phyloP scores from a whole-genome alignment of 2,113 vertebrate genomes.

The Vanacampus margaritifer region DNA sequence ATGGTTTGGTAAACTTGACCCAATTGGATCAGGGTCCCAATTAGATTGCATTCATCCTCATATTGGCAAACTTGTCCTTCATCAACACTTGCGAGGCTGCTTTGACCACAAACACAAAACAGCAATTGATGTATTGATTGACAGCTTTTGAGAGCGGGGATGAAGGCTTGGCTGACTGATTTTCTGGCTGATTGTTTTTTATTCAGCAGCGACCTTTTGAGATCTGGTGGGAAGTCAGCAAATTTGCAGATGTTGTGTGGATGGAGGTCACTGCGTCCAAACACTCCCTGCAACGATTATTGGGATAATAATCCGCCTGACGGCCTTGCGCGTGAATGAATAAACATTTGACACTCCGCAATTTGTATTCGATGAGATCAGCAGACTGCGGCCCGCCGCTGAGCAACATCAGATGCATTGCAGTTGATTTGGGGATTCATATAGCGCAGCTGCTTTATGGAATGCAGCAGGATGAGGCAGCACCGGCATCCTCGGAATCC shows the following conservation, averaged over 20 bases:
- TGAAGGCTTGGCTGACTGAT: conserved; percentile 34
- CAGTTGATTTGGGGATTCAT: conserved; percentile 63
- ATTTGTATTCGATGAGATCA: neutral
- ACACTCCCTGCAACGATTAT: neutral
- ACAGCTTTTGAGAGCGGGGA: conserved; percentile 8
- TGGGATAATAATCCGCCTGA: neutral
- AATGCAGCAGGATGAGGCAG: conserved; percentile 41
- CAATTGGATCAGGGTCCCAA: neutral
- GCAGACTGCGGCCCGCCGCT: neutral
- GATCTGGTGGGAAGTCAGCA: conserved; percentile 20
- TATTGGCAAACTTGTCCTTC: neutral
- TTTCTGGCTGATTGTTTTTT: conserved; percentile 34
- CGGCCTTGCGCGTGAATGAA: neutral
- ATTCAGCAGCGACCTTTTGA: conserved; percentile 16
- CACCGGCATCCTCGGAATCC: conserved; percentile 50
- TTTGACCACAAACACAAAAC: conserved; percentile 2
- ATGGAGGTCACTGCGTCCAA: conserved; percentile 31
- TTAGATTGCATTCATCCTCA: neutral
- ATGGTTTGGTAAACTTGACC: neutral
- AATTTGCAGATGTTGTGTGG: conserved; percentile 20
- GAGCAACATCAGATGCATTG: conserved; percentile 36
- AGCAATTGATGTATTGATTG: conserved; percentile 30
- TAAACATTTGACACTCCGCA: neutral
- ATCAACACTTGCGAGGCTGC: neutral
- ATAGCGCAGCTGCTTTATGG: conserved; percentile 24